These are phyloP conservation scores for Drosophila formosana DNA, from an alignment of 2,888 invertebrate genomes.

Conservation along the genomic window DNA sequence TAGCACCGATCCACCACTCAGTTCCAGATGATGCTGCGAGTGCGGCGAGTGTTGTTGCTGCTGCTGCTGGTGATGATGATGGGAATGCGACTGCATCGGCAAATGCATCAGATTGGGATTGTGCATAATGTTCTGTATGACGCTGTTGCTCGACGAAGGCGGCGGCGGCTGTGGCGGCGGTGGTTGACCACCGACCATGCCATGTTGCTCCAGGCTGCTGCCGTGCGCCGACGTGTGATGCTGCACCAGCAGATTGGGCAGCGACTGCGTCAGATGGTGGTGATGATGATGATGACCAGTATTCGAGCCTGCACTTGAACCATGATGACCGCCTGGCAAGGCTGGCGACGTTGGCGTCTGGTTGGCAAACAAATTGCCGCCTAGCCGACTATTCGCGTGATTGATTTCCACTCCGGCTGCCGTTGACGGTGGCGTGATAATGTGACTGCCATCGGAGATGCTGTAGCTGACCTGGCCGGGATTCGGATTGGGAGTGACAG, in stretches of 20 bases:
- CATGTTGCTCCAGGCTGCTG: constrained; percentile 63
- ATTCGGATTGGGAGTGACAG: constrained; percentile 55
- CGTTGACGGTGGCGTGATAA: constrained; percentile 19
- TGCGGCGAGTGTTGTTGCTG: constrained; percentile 70
- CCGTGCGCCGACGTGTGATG: constrained; percentile 62
- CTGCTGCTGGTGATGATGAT: constrained; percentile 60
- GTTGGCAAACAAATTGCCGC: constrained; percentile 50
- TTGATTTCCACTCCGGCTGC: constrained; percentile 36
- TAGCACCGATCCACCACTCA: constrained; percentile 60
- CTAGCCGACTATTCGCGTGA: constrained; percentile 35
- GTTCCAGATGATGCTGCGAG: constrained; percentile 66
- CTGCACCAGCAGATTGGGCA: constrained; percentile 79
- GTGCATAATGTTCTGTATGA: constrained; percentile 83
- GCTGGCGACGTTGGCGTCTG: constrained; percentile 53
- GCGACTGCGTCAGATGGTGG: constrained; percentile 75
- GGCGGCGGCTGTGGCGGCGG: constrained; percentile 44
- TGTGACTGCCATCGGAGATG: constrained; percentile 47
- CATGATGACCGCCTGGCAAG: constrained; percentile 31
- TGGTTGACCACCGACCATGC: constrained; percentile 42
- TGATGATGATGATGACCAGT: constrained; percentile 52
- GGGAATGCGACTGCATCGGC: constrained; percentile 64
- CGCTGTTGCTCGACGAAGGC: constrained; percentile 60
- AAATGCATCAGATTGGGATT: constrained; percentile 83
- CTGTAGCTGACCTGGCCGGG: constrained; percentile 50
- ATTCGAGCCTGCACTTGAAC: constrained; percentile 12